phyloP scores from a whole-genome alignment of 2,113 vertebrate species.

The Gymnarchus niloticus region DNA sequence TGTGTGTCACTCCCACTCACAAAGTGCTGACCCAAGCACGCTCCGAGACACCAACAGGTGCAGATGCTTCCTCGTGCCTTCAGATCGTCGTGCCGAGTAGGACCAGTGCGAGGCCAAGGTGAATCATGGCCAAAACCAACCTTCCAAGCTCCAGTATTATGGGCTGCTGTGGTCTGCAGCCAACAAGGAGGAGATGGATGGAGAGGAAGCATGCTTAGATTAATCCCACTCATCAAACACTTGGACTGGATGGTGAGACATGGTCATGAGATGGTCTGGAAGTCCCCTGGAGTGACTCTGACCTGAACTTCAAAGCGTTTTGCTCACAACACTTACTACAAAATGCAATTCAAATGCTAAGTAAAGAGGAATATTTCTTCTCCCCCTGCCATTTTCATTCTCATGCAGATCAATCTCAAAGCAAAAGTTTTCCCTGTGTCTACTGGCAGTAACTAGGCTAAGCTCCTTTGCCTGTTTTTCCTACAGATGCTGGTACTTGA shows the following conservation, averaged over 20 bases:
- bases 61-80: neutral
- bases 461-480: neutral
- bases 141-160: constrained; percentile 32
- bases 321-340: neutral
- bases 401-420: neutral
- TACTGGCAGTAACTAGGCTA: neutral
- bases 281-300: neutral
- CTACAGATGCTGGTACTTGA: too few relatives aligned
- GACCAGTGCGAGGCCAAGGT: neutral
- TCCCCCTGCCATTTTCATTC: neutral
- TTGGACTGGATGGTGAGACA: constrained; percentile 8
- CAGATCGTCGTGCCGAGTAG: neutral
- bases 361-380: constrained; percentile 4
- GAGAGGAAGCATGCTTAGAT: neutral
- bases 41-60: neutral
- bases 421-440: neutral
- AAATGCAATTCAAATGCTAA: constrained; percentile 8
- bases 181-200: neutral
- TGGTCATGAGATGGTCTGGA: constrained; percentile 21
- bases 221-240: constrained; percentile 16
- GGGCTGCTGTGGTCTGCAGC: constrained; percentile 35
- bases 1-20: neutral
- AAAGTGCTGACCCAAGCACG: neutral
- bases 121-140: constrained; percentile 30
- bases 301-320: neutral